Conservation (phyloP, 2,113 vertebrate species). For the Rhinoderma darwinii region DNA sequence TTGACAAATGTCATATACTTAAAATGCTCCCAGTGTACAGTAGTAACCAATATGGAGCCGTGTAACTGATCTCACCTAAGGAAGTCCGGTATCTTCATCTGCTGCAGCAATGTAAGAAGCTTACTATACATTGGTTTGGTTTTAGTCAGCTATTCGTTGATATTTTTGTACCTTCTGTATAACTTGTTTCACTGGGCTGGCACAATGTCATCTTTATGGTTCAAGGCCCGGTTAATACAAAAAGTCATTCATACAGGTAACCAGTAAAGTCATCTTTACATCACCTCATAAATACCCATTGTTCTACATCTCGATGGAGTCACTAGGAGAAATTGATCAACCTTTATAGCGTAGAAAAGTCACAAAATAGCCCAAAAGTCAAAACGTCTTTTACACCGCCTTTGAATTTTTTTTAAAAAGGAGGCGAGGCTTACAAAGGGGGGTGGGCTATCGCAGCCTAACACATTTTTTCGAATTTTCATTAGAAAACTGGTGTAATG, state of each 20-base stretch:
- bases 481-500: too few relatives aligned
- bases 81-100: not conserved
- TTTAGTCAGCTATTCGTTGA: not conserved
- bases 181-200: not conserved
- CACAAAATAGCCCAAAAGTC: too few relatives aligned
- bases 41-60: conserved; percentile 27
- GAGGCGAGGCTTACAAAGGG: too few relatives aligned
- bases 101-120: not conserved
- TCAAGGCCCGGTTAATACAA: not conserved
- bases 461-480: too few relatives aligned
- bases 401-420: too few relatives aligned
- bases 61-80: conserved; percentile 6
- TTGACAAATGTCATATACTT: conserved; percentile 27
- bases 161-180: not conserved
- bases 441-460: too few relatives aligned
- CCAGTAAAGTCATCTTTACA: not conserved
- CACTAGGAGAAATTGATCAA: too few relatives aligned
- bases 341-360: too few relatives aligned
- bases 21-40: not conserved
- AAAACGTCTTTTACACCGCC: too few relatives aligned
- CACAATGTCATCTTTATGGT: not conserved
- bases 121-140: not conserved
- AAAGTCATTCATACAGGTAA: not conserved
- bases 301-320: not conserved
- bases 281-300: not conserved